Evolutionary conservation across 2,888 invertebrate species (phyloP), one percentile per base, ranked within the genome.

Genomic region (Horisme vitalbata): DNA sequence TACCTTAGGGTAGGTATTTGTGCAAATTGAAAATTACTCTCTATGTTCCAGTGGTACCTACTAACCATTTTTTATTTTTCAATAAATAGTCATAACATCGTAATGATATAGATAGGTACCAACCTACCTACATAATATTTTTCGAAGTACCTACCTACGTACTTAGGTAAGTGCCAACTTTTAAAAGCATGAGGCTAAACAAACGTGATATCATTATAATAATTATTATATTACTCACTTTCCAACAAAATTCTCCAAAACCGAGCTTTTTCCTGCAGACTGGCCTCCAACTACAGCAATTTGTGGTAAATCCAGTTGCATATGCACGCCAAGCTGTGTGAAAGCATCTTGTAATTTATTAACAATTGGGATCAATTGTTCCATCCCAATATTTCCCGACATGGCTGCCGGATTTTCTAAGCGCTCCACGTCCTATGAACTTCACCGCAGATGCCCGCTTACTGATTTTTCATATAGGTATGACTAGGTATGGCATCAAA

Each of bases 261-360:
- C 99, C 41, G 99, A 99, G 89, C 99, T 99, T 91, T 99, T 99
- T 72, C 99, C 99, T 71, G 99, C 99, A 79, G 98, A 98, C 89
- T 99, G 99, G 71, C 99, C 99, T 83, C 99, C 99, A 75, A 99
- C 99, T 55, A 99, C 99, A 59, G 99, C 99, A 78, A 99, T 99
- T 92, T 99, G 99, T 63, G 99, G 99, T 79, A 99, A 92, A 93
- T 99, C 99, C 81, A 99, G 92, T 83, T 97, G 97, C 95, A 99
- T 96, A 80, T 97, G 96, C 70, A 99, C 98, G 66, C 99, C 99
- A 83, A 99, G 91, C 77, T 97, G 96, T 59, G 99, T 96, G 90
- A 99, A 99, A 63, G 99, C 99, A 96, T 99, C 99, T 93, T 99
- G 99, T 72, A 99, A 93, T 91, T 97, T 98, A 92, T 99, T 99